These are phyloP conservation scores for Ichneumon xanthorius DNA, from an alignment of 2,888 invertebrate genomes.

Conservation along the genomic window DNA sequence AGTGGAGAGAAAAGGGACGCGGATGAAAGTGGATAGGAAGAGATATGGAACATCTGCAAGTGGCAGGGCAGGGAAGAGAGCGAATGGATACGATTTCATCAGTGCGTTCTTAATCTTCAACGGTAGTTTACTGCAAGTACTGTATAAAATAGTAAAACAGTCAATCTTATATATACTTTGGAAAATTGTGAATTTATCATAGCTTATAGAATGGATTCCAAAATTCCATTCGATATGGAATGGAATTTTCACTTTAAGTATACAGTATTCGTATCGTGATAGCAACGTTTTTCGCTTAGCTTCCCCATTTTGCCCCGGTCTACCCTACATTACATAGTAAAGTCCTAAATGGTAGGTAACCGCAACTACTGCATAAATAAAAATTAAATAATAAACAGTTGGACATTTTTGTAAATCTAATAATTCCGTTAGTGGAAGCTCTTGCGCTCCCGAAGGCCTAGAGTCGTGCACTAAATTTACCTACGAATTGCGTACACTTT, in stretches of 20 bases:
- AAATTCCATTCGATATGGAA: too few relatives aligned
- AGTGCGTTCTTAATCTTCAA: conserved; percentile 55
- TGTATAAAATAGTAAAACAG: not conserved
- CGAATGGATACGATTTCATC: conserved; percentile 8
- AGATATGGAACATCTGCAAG: not conserved
- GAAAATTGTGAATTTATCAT: too few relatives aligned
- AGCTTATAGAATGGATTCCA: too few relatives aligned
- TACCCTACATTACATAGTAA: too few relatives aligned
- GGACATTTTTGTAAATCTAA: not conserved
- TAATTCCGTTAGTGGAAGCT: not conserved
- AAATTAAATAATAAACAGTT: not conserved
- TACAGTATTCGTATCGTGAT: too few relatives aligned
- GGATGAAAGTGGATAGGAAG: conserved; percentile 5
- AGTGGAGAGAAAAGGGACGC: conserved; percentile 34
- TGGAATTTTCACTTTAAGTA: too few relatives aligned
- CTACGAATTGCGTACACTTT: conserved; percentile 4
- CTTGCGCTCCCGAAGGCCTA: not conserved
- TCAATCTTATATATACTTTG: not conserved
- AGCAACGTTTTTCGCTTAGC: too few relatives aligned
- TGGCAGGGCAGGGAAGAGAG: not conserved
- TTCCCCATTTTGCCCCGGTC: not conserved
- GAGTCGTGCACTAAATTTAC: conserved; percentile 2
- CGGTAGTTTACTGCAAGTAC: conserved; percentile 10
- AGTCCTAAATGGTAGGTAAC: too few relatives aligned
- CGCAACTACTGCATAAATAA: too few relatives aligned